A percentile compares a stretch with the other conserved stretches of the same genome.
phyloP scores from a whole-genome alignment of 2,113 vertebrate genomes.

The Jacana jacana region DNA sequence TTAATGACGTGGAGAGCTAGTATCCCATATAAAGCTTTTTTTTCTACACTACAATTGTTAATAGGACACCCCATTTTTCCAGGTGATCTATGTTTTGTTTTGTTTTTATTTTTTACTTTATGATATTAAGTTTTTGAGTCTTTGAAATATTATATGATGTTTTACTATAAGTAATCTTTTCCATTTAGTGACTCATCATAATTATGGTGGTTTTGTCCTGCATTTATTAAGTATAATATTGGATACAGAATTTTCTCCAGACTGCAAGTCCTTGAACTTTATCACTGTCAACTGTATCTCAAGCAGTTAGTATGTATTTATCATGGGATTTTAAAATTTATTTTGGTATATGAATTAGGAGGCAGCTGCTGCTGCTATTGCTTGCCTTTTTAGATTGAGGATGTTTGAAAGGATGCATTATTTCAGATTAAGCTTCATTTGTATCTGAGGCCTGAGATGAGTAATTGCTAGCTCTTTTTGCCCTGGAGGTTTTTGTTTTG shows the following conservation, averaged over 20 bases:
- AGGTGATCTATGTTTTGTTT: not conserved
- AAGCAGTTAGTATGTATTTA: not conserved
- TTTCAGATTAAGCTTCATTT: not conserved
- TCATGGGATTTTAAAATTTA: not conserved
- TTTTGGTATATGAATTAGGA: not conserved
- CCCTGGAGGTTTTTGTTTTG: not conserved
- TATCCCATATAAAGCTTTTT: not conserved
- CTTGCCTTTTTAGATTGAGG: not conserved
- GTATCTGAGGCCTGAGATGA: not conserved
- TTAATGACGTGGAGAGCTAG: not conserved
- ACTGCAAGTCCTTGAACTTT: not conserved
- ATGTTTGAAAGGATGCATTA: not conserved
- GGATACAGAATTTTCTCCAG: not conserved
- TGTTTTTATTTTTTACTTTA: not conserved
- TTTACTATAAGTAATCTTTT: not conserved
- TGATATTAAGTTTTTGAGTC: not conserved
- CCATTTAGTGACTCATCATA: not conserved
- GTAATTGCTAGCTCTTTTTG: not conserved
- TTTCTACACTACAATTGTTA: not conserved
- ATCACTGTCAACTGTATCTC: not conserved
- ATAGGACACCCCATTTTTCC: not conserved
- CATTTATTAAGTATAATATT: not conserved
- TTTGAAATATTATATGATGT: not conserved
- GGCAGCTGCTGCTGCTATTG: not conserved
- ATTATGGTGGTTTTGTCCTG: not conserved